phyloP scores from a whole-genome alignment of 2,113 vertebrate species.

The Prolemur simus region DNA sequence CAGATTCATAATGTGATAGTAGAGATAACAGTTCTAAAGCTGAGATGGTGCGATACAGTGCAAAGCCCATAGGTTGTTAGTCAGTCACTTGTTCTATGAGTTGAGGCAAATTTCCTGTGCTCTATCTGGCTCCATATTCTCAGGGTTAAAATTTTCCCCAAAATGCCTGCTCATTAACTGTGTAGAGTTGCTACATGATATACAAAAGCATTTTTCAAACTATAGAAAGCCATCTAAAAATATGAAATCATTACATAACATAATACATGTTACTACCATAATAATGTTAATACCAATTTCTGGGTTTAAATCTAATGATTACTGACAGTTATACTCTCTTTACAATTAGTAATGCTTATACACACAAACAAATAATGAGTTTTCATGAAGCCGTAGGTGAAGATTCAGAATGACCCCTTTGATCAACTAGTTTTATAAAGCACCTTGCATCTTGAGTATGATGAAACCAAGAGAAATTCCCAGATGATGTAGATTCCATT shows the following conservation, averaged over 20 bases:
- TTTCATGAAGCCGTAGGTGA: not conserved
- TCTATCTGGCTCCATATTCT: not conserved
- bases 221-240: not conserved
- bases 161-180: not conserved
- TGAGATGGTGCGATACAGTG: not conserved
- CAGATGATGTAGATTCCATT: not conserved
- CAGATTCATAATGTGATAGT: not conserved
- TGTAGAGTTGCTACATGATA: not conserved
- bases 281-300: not conserved
- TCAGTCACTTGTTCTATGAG: not conserved
- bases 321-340: not conserved
- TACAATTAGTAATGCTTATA: not conserved
- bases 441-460: constrained; percentile 13
- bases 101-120: not conserved
- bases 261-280: not conserved
- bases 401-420: not conserved
- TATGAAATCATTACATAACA: not conserved
- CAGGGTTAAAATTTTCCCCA: not conserved
- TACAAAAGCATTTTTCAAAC: not conserved
- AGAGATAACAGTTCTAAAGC: not conserved
- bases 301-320: not conserved
- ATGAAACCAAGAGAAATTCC: constrained; percentile 20
- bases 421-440: not conserved
- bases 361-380: not conserved
- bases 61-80: not conserved